Base-by-base conservation (phyloP, 2,888 invertebrate species). In the Thymelicus sylvestris region DNA sequence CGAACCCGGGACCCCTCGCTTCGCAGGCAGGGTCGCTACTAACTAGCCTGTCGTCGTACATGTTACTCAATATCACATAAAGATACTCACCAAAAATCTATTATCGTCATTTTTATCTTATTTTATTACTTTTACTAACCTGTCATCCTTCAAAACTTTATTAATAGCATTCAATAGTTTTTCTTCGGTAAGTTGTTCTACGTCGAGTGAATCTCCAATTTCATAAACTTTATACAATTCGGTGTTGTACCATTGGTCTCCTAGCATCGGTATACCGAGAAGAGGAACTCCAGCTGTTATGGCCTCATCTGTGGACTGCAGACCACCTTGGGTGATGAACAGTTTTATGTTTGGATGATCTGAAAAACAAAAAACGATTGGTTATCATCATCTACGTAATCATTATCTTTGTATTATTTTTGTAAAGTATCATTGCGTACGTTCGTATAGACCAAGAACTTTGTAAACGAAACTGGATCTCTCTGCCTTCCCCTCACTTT, bases 281-380 rank as follows among this genome's bases (percentile, higher is more conserved):
- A 88, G 73, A 12, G 88, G 87, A 6, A 86, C 82, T 31, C 81
- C 80, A n/a, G 84, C 83, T 10, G 80, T 78, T 15, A 90, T 83
- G 0, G 87, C 82, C 76, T 90, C 89, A 13, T 57, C 57, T 57
- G 59, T 59, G 1, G 59, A 59, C 39, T 59, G 59, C 3, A 59
- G 13, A 1, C 90, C 90, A 57, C 87, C 87, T 82, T 89, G 90
- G 0, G 86, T 87, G 15, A 89, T 82, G 72, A 91, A 91, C 4
- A 87, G 67, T 75, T 89, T 90, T 4, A 91, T 71, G 62, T 91
- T 90, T n/a, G 86, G 84, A 75, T 92, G 91, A 48, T 73, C 82
- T 82, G 74, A 75, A 19, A 12, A 57, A 38, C 12, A 61, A 48
- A 31, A 19, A 48, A 15, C 6, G 8, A 41, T 0, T 31, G 31